Evolutionary conservation across 2,113 vertebrate genomes (phyloP).

Genomic region (Nesoenas mayeri): DNA sequence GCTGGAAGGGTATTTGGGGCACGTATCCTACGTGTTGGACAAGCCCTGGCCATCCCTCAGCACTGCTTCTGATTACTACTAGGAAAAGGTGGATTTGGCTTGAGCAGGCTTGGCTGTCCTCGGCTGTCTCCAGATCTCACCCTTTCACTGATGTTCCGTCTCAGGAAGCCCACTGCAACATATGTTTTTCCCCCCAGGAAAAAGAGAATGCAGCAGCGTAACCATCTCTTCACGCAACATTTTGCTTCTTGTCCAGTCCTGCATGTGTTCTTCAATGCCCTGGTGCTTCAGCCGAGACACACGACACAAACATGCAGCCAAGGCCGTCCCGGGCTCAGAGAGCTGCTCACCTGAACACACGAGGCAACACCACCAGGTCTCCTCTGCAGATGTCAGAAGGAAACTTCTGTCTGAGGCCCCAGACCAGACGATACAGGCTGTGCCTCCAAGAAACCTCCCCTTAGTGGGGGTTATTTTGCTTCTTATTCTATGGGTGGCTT

Average conservation of each 20-base stretch:
- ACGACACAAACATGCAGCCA: rapidly evolving
- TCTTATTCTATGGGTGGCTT: neutral
- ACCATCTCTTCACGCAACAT: neutral
- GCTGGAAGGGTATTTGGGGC: neutral
- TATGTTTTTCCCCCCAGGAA: neutral
- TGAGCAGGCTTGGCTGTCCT: neutral
- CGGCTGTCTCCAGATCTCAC: neutral
- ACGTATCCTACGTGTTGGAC: neutral
- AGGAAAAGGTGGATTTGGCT: neutral
- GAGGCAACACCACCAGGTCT: neutral
- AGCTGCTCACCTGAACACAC: neutral
- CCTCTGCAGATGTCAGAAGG: neutral
- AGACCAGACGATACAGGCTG: neutral
- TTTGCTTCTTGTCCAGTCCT: neutral
- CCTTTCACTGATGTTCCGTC: rapidly evolving
- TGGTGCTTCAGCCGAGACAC: neutral
- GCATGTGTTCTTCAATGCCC: neutral
- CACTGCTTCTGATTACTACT: neutral
- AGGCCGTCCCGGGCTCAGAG: neutral
- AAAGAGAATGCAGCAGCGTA: neutral
- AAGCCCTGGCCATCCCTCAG: neutral
- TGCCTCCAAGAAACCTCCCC: neutral
- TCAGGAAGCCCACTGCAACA: neutral
- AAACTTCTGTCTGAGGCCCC: neutral
- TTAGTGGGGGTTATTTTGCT: neutral